Evolutionary conservation across 2,888 invertebrate genomes (phyloP).

Genomic region (Smittia aterrima): DNA sequence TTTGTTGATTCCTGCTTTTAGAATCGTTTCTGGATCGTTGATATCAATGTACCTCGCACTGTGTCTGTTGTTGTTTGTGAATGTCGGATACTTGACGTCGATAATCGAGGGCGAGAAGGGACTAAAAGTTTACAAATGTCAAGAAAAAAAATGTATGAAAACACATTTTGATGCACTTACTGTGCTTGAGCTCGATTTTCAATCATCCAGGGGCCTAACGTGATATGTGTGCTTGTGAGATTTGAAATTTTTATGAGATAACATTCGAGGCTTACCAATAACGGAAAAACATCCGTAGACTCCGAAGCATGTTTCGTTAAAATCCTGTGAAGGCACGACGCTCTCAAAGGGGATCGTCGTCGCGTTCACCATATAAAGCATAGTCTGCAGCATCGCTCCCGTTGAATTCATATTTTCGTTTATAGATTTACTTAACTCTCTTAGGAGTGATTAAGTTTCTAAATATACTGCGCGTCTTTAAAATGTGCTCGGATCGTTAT

Average conservation of each 20-base stretch:
- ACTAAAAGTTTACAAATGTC: slow-evolving; percentile 55
- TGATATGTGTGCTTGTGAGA: too few species aligned
- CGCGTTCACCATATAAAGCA: slow-evolving; percentile 53
- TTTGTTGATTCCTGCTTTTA: slow-evolving; percentile 62
- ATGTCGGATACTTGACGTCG: slow-evolving; percentile 59
- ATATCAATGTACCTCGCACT: slow-evolving; percentile 65
- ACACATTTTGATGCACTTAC: slow-evolving; percentile 48
- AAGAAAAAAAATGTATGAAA: background rate
- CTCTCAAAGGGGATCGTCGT: slow-evolving; percentile 49
- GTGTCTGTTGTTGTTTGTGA: slow-evolving; percentile 56
- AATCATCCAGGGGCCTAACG: slow-evolving; percentile 74
- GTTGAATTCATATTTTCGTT: slow-evolving; percentile 45
- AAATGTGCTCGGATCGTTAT: background rate
- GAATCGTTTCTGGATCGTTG: slow-evolving; percentile 64
- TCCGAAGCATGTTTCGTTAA: slow-evolving; percentile 66
- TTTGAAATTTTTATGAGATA: too few species aligned
- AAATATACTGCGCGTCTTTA: background rate
- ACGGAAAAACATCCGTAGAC: slow-evolving; percentile 73
- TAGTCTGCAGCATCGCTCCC: slow-evolving; percentile 53
- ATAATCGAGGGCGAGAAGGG: slow-evolving; percentile 69
- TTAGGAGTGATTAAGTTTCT: background rate
- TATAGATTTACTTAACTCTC: background rate
- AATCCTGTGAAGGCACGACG: slow-evolving; percentile 47
- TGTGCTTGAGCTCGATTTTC: slow-evolving; percentile 72
- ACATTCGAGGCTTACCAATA: too few species aligned